phyloP scores from a whole-genome alignment of 2,113 vertebrate species.

The Gobio gobio region DNA sequence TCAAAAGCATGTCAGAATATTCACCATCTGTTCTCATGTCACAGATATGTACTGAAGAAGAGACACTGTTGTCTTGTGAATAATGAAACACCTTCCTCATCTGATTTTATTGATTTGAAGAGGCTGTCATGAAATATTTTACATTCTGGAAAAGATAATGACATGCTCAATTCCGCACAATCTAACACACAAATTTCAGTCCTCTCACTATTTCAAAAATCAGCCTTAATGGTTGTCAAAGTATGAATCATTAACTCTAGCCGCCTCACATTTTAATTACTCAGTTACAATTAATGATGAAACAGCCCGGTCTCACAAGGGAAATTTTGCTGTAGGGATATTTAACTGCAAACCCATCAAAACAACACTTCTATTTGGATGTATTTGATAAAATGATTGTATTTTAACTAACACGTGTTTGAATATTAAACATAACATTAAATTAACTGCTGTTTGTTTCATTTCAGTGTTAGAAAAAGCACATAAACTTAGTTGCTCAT shows the following conservation, averaged over 20 bases:
- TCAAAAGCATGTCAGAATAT: neutral
- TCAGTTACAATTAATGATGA: neutral
- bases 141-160: neutral
- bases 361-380: neutral
- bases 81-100: constrained; percentile 10
- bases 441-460: neutral
- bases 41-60: neutral
- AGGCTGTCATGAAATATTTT: neutral
- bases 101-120: neutral
- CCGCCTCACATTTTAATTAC: neutral
- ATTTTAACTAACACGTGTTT: neutral
- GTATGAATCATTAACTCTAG: neutral
- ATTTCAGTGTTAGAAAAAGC: neutral
- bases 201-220: neutral
- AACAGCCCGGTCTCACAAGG: neutral
- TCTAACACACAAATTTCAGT: neutral
- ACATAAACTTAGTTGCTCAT: neutral
- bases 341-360: neutral
- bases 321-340: neutral
- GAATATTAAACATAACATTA: neutral
- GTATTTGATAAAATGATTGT: neutral
- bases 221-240: neutral
- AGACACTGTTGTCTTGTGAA: neutral
- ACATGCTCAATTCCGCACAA: neutral
- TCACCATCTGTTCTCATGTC: neutral